Base-by-base conservation (phyloP, 2,888 invertebrate species). In the Tiliacea aurago region DNA sequence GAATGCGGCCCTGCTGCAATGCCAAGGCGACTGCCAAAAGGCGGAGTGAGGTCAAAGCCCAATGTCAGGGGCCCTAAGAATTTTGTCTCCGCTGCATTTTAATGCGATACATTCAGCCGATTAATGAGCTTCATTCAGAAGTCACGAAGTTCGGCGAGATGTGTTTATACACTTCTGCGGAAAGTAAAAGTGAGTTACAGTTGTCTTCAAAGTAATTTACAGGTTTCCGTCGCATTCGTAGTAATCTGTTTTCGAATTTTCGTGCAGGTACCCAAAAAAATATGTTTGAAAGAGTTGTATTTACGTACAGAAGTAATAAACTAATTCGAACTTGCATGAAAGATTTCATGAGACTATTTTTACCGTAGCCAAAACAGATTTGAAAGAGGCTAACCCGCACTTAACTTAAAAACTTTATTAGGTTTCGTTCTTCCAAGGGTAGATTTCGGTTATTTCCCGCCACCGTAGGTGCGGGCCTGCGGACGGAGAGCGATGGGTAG, bases 21-120 rank as follows among this genome's bases (percentile, higher is more conserved):
- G 96, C 95, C 96, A 95, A 95, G 95, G 96, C 93, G 89, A 94
- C 91, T 94, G 94, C 95, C 95, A 94, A 95, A 96, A 94, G 92
- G 90, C 91, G 89, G 79, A 84, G 85, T 90, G 91, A 95, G 95
- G 95, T 92, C 94, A 91, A 88, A 90, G 84, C 89, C 91, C 95
- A 95, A 95, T 95, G 95, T 96, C 95, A 95, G 95, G 95, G 95
- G 95, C 95, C 95, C 95, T 93, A 93, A 91, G 92, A 93, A 92
- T 94, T 93, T 93, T 91, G 91, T 90, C 88, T 91, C 87, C 73
- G 83, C 73, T 86, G 88, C 86, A 90, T 89, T 90, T 89, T 84
- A 81, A 82, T 84, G 69, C 45, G 76, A 73, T 80, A 76, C 67
- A 70, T 70, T 77, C 73, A 71, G 70, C 55, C 55, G 72, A 83